Evolutionary conservation across 2,113 vertebrate genomes (phyloP).

Genomic region (Salvelinus namaycush): DNA sequence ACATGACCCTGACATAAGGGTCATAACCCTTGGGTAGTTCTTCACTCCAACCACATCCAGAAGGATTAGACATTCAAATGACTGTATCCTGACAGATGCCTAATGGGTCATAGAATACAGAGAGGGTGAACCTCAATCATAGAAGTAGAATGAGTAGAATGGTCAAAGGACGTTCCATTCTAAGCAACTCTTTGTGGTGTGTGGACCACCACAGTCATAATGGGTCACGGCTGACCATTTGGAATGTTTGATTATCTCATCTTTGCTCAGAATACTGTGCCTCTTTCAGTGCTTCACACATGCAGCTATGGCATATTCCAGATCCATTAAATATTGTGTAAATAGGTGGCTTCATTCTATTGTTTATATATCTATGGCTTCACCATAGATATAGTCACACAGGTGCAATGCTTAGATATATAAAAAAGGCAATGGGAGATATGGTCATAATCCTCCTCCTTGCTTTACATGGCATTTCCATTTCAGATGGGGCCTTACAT

Average conservation of each 20-base stretch:
- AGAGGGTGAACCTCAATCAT: not conserved
- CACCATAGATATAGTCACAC: not conserved
- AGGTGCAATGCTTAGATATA: slow-evolving; percentile 21
- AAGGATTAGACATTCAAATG: slow-evolving; percentile 60
- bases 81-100: slow-evolving; percentile 22
- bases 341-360: not conserved
- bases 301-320: not conserved
- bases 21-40: slow-evolving; percentile 49
- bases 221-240: not conserved
- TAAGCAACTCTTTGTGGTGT: not conserved
- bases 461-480: slow-evolving; percentile 76
- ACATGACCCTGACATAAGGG: slow-evolving; percentile 13
- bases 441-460: slow-evolving; percentile 62
- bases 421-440: slow-evolving; percentile 38
- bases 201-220: not conserved
- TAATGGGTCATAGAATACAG: slow-evolving; percentile 6
- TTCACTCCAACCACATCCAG: slow-evolving; percentile 65
- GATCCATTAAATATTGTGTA: not conserved
- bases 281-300: not conserved
- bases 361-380: not conserved
- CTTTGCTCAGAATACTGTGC: not conserved
- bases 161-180: too few relatives aligned
- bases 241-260: not conserved
- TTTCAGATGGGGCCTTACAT: slow-evolving; percentile 64
- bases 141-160: too few relatives aligned